phyloP scores from a whole-genome alignment of 1,140 invertebrate species.

The Brachionus rubens region DNA sequence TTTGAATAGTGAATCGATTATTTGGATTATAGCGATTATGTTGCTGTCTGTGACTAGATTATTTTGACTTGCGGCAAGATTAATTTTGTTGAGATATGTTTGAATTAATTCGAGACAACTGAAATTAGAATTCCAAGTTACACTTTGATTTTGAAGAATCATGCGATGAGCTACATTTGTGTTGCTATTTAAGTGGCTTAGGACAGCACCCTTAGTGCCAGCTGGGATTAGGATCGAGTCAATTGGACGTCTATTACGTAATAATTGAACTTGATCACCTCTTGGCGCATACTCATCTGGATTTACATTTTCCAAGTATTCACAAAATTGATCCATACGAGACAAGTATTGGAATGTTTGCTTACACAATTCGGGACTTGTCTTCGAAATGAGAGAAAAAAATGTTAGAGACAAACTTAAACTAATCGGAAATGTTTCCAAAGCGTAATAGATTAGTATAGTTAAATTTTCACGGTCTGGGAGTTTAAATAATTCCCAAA shows the following conservation, averaged over 20 bases:
- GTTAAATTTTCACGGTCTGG: constrained; percentile 36
- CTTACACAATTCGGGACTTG: background rate
- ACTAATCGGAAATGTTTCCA: constrained; percentile 45
- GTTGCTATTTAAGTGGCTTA: background rate
- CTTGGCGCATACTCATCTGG: background rate
- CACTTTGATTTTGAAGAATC: constrained; percentile 28
- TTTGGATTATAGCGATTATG: constrained; percentile 3
- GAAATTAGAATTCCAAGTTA: background rate
- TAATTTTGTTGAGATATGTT: constrained; percentile 15
- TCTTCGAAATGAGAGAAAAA: constrained; percentile 4
- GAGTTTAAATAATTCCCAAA: constrained; percentile 27
- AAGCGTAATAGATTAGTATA: constrained; percentile 3
- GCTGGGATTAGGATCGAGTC: background rate
- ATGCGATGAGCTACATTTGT: constrained; percentile 20
- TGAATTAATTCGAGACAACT: constrained; percentile 17
- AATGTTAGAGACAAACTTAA: constrained; percentile 1
- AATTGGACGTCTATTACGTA: background rate
- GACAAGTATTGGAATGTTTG: constrained; percentile 20
- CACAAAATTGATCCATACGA: constrained; percentile 23
- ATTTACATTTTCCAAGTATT: constrained; percentile 37
- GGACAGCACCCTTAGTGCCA: background rate
- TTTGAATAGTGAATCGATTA: constrained; percentile 10
- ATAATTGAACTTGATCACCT: background rate
- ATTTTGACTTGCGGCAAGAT: background rate
- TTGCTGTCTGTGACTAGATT: background rate